phyloP scores from a whole-genome alignment of 2,113 vertebrate species.

The Festucalex cinctus region DNA sequence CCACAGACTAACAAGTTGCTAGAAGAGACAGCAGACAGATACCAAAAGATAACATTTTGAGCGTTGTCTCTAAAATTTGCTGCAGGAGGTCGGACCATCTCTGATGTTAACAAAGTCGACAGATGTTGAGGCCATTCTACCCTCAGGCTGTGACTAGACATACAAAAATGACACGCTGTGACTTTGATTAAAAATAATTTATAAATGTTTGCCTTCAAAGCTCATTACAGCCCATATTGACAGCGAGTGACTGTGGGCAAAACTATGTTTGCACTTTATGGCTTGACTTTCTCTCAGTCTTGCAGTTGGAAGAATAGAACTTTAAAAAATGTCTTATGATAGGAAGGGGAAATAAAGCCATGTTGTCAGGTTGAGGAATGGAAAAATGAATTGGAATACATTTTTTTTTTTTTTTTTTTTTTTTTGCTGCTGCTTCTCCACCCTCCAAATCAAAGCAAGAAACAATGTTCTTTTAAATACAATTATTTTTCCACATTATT shows the following conservation, averaged over 20 bases:
- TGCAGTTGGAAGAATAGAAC: too few relatives aligned
- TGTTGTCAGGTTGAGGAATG: too few relatives aligned
- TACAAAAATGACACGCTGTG: too few relatives aligned
- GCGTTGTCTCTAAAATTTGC: slow-evolving; percentile 5
- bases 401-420: too few relatives aligned
- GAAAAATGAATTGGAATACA: too few relatives aligned
- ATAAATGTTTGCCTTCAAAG: background rate
- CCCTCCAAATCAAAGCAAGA: too few relatives aligned
- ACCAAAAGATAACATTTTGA: slow-evolving; percentile 9
- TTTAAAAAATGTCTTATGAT: background rate
- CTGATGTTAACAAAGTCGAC: slow-evolving; percentile 22
- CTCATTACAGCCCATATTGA: background rate
- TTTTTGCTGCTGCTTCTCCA: too few relatives aligned
- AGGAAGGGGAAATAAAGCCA: too few relatives aligned
- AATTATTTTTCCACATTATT: too few relatives aligned
- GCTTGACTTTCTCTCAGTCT: too few relatives aligned
- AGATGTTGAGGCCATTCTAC: slow-evolving; percentile 14
- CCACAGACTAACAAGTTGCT: slow-evolving; percentile 29
- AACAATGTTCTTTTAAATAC: too few relatives aligned
- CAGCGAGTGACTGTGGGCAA: background rate
- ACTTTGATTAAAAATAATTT: background rate
- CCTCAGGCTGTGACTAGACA: slow-evolving; percentile 20
- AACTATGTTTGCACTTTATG: too few relatives aligned
- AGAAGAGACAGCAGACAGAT: slow-evolving; percentile 8
- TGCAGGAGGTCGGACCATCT: slow-evolving; percentile 3